phyloP scores from a whole-genome alignment of 1,140 invertebrate genomes.

The Stegodyphus dumicola region DNA sequence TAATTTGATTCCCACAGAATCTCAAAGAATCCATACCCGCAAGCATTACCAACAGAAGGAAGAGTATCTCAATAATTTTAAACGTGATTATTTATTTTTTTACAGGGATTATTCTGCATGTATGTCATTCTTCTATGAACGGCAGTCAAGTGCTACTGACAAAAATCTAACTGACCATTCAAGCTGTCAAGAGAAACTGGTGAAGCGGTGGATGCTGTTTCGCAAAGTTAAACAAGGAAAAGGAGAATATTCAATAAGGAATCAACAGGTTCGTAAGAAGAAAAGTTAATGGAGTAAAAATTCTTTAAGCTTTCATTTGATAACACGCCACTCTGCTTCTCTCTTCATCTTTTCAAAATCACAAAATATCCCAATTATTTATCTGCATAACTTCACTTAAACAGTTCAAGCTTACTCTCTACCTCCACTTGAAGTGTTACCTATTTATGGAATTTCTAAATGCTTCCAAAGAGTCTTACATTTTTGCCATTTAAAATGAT shows the following conservation, averaged over 20 bases:
- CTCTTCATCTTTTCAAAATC: neutral
- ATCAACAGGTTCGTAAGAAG: constrained; percentile 30
- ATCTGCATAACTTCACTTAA: neutral
- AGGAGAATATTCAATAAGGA: constrained; percentile 47
- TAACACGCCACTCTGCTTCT: neutral
- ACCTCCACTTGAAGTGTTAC: neutral
- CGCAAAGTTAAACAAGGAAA: constrained; percentile 41
- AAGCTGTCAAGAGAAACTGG: constrained; percentile 59
- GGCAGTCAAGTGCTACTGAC: neutral
- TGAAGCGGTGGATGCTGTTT: constrained; percentile 49
- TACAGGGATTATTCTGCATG: constrained; percentile 73
- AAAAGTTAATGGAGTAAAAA: neutral
- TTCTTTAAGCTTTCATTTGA: neutral
- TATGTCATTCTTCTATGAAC: constrained; percentile 69
- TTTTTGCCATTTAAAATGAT: too few species aligned
- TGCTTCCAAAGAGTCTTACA: too few species aligned
- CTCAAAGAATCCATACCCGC: too few species aligned
- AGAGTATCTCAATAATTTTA: too few species aligned
- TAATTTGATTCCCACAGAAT: too few species aligned
- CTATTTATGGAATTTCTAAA: neutral
- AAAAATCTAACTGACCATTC: neutral
- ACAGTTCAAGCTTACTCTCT: neutral
- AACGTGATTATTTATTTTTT: constrained; percentile 32
- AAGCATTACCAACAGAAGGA: too few species aligned
- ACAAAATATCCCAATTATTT: neutral